Percentiles rank a stretch among this genome's conserved stretches.
Evolutionary conservation across 2,797 vertebrate species (phyloP).

Genomic region (Onychomys arenicola): DNA sequence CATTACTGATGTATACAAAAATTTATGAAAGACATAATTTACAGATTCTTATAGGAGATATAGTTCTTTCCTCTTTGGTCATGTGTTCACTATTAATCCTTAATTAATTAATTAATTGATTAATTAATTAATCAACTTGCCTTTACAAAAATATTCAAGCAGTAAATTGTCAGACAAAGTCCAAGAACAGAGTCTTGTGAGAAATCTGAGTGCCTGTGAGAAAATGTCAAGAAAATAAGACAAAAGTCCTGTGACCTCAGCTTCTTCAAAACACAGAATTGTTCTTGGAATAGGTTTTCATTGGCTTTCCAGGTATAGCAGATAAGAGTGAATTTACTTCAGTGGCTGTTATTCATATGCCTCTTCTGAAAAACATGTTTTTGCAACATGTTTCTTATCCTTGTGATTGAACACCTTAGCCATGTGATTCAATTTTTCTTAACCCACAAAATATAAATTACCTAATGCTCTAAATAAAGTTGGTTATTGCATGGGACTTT

Average conservation of each 20-base stretch:
- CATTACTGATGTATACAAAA: constrained; percentile 47
- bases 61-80: constrained; percentile 36
- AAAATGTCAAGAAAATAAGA: not conserved
- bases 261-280: not conserved
- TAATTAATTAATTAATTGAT: too few species aligned
- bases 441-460: not conserved
- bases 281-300: not conserved
- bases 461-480: not conserved
- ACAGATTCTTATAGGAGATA: constrained; percentile 53
- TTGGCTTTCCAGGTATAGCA: too few species aligned
- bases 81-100: constrained; percentile 60
- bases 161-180: not conserved
- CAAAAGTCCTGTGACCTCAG: not conserved
- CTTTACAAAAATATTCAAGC: constrained; percentile 49
- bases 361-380: not conserved
- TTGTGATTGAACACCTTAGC: not conserved
- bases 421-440: not conserved
- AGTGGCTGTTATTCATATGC: not conserved
- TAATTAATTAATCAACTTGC: not conserved
- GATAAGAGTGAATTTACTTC: not conserved
- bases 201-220: not conserved
- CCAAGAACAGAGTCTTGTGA: not conserved
- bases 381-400: not conserved
- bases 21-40: constrained; percentile 51
- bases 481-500: not conserved